Conservation (phyloP, 2,797 vertebrate species). For the Phataginus tetradactyla region DNA sequence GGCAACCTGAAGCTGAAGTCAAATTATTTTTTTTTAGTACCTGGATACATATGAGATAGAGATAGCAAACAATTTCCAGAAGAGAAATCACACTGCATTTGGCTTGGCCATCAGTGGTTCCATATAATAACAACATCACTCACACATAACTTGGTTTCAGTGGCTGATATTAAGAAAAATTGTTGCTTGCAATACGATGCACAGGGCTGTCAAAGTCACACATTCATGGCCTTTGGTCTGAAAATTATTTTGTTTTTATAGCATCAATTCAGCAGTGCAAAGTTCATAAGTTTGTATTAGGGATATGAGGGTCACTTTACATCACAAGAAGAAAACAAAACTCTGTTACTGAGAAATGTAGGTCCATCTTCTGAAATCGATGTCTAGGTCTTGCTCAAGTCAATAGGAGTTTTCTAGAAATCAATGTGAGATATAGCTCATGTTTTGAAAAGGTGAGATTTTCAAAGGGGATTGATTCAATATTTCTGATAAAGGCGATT, state of each 20-base stretch:
- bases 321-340: constrained; percentile 81
- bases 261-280: constrained; percentile 84
- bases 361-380: constrained; percentile 28
- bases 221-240: constrained; percentile 85
- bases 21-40: constrained; percentile 82
- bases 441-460: constrained; percentile 82
- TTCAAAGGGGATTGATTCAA: constrained; percentile 80
- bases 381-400: constrained; percentile 37
- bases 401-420: constrained; percentile 82
- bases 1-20: constrained; percentile 37
- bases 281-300: constrained; percentile 89
- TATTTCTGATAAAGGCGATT: constrained; percentile 81
- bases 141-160: constrained; percentile 86
- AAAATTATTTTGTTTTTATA: constrained; percentile 87
- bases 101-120: constrained; percentile 81
- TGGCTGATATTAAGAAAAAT: constrained; percentile 89
- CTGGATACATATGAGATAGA: constrained; percentile 74
- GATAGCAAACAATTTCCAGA: constrained; percentile 83
- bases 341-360: constrained; percentile 78
- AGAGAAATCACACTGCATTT: constrained; percentile 79
- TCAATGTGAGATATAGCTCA: constrained; percentile 83
- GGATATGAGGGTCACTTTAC: constrained; percentile 80
- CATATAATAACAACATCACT: constrained; percentile 88
- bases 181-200: constrained; percentile 82
- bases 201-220: constrained; percentile 86